Conservation (phyloP, 1,140 invertebrate species). For the Harlomillsia oculata region DNA sequence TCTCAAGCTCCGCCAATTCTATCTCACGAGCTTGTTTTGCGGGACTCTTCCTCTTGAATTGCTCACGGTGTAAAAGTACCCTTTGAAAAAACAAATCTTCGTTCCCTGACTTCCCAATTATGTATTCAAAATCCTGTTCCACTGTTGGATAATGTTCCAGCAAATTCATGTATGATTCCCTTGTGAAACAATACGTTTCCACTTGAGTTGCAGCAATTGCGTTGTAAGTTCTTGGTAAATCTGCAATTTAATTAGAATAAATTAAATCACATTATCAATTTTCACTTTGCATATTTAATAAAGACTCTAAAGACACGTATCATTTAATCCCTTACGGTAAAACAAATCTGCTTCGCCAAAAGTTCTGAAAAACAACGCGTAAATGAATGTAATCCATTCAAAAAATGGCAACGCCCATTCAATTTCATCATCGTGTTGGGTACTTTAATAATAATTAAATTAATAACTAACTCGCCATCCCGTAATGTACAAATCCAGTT, state of each 20-base stretch:
- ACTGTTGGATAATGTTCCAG: conserved; percentile 24
- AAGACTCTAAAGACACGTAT: background rate
- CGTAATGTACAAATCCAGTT: conserved; percentile 11
- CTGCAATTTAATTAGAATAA: too few species aligned
- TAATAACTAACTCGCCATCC: conserved; percentile 13
- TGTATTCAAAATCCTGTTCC: background rate
- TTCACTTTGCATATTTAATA: background rate
- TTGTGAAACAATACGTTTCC: conserved; percentile 15
- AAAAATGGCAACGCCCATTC: too few species aligned
- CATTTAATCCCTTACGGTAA: background rate
- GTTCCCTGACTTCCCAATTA: background rate
- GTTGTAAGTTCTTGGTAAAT: conserved; percentile 2
- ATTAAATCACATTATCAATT: background rate
- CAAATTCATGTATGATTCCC: conserved; percentile 12
- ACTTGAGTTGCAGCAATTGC: conserved; percentile 21
- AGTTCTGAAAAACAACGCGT: background rate
- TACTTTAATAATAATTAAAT: background rate
- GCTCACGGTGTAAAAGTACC: background rate
- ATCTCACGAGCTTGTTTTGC: background rate
- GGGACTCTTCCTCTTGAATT: background rate
- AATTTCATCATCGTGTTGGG: background rate
- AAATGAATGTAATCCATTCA: too few species aligned
- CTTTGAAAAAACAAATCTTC: conserved; percentile 19
- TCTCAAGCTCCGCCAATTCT: background rate
- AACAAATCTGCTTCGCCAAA: background rate